phyloP scores from a whole-genome alignment of 2,113 vertebrate genomes.

The Caracal caracal region DNA sequence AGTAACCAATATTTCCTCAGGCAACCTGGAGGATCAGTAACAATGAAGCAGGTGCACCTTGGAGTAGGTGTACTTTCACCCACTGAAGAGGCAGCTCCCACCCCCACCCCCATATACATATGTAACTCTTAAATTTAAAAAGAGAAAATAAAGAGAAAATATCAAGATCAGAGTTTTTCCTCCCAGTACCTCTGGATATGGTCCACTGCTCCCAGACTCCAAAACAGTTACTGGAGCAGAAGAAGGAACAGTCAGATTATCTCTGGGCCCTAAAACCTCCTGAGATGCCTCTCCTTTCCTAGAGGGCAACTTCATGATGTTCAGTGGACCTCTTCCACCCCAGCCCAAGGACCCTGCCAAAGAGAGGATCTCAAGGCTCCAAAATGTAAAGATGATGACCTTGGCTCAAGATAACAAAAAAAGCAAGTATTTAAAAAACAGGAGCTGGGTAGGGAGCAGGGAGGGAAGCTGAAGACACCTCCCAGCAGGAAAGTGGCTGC shows the following conservation, averaged over 20 bases:
- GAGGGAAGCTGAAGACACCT: constrained; percentile 35
- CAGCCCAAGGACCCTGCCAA: not conserved
- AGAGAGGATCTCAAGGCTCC: constrained; percentile 9
- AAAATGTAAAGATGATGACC: constrained; percentile 32
- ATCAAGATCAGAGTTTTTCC: not conserved
- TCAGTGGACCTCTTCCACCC: not conserved
- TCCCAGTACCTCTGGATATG: not conserved
- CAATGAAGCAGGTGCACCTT: not conserved
- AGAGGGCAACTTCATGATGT: not conserved
- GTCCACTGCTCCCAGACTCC: constrained; percentile 3
- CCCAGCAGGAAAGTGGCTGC: constrained; percentile 60
- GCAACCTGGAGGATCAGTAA: not conserved
- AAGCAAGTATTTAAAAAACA: constrained; percentile 55
- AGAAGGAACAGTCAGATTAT: constrained; percentile 34
- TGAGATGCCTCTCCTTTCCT: not conserved
- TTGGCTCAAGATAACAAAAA: constrained; percentile 36
- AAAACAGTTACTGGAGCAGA: constrained; percentile 20
- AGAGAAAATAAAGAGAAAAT: not conserved
- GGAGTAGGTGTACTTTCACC: not conserved
- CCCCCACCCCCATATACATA: not conserved
- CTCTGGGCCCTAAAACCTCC: constrained; percentile 23
- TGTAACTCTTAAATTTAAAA: not conserved
- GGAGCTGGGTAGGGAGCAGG: constrained; percentile 28
- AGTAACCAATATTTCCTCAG: constrained; percentile 24
- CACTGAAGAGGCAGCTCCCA: not conserved